phyloP scores from a whole-genome alignment of 2,113 vertebrate genomes.

The Scophthalmus maximus region DNA sequence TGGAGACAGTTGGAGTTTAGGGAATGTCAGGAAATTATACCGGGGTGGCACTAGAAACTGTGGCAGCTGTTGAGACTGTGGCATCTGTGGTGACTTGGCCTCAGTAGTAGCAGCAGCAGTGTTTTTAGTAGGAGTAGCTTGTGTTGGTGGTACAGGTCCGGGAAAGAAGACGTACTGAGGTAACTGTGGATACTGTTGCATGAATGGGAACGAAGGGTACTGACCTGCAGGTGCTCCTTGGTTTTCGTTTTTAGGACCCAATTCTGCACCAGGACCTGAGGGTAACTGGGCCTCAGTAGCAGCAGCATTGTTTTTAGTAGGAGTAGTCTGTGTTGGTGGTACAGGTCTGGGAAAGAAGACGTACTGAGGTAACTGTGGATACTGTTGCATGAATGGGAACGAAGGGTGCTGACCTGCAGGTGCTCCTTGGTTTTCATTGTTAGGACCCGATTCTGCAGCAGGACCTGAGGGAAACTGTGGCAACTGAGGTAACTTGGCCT shows the following conservation, averaged over 20 bases:
- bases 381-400: too few species aligned
- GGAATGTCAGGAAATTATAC: constrained; percentile 19
- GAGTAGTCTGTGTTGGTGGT: too few species aligned
- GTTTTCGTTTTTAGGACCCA: too few species aligned
- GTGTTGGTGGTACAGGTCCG: constrained; percentile 1
- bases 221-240: too few species aligned
- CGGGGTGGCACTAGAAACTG: constrained; percentile 16
- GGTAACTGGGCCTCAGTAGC: too few species aligned
- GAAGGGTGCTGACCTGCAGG: too few species aligned
- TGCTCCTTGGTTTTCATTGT: too few species aligned
- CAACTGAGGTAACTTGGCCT: neutral
- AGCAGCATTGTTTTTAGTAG: too few species aligned
- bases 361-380: too few species aligned
- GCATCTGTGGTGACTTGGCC: neutral
- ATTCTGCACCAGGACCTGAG: neutral
- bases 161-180: constrained; percentile 13
- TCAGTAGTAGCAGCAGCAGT: neutral
- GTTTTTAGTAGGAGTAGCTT: neutral
- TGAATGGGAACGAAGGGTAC: neutral
- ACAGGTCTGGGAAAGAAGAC: too few species aligned
- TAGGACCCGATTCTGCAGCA: too few species aligned
- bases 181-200: constrained; percentile 32
- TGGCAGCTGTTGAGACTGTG: constrained; percentile 1
- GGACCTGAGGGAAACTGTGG: neutral
- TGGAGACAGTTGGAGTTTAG: neutral